Base-by-base conservation (phyloP, 2,888 invertebrate genomes). In the Hymenopus coronatus region DNA sequence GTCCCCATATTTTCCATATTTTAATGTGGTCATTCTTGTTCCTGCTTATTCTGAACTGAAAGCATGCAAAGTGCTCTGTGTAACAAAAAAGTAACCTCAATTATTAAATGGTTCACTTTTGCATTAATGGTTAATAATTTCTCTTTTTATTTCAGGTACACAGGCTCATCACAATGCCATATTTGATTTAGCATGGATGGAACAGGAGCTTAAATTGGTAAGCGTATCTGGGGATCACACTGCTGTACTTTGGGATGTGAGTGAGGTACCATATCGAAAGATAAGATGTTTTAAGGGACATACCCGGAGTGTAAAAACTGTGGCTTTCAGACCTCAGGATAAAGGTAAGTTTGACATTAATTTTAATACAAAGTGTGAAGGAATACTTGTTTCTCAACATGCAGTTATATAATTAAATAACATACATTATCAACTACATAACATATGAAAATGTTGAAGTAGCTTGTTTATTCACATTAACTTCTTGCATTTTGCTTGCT, bases 141-240 rank as follows among this genome's bases (percentile, higher is more conserved):
- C 3, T 70, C 0, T 70, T 70, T 20, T 70, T 20, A 25, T 33
- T 85, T 9, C 40, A 91, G 92, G 90, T 82, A 85, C 90, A 27
- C 91, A 94, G 91, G 95, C 94, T 90, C 98, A 98, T 93, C 95
- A 95, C 91, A 98, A 98, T 94, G 98, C 98, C 0, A 96, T 98
- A 70, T 98, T 98, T 92, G 98, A 98, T 93, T 92, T 98, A 88
- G 96, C 97, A 0, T 98, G 98, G 98, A 96, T 96, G 94, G 94
- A 95, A 0, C 95, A 96, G 0, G 95, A 96, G 91, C 95, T 95
- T 95, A 96, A 96, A 91, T 94, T 98, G 89, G 95, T 98, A 1
- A 98, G 98, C 7, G 98, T 96, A 0, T 97, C 98, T 84, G 96
- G 96, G 92, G 98, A 98, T 93, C 97, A 98, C 92, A 96, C 96